A percentile compares a stretch with the other conserved stretches of the same genome.
Conservation (phyloP, 2,888 invertebrate genomes). For the Thecophora atra region DNA sequence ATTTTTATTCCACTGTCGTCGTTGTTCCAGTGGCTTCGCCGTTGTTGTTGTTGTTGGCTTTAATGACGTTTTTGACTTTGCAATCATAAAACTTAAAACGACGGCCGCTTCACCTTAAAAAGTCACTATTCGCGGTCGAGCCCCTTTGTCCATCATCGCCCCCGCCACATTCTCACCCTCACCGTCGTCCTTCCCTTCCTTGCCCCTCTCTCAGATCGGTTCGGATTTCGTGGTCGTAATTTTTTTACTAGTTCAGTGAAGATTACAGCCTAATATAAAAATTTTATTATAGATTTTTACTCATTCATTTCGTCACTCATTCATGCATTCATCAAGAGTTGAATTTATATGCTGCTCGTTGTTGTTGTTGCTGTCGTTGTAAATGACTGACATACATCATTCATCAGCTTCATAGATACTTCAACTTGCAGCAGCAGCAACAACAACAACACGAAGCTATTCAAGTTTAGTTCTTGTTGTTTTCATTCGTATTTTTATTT, state of each 20-base stretch:
- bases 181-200: not conserved
- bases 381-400: constrained; percentile 24
- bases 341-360: not conserved
- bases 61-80: constrained; percentile 26
- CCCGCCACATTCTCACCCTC: not conserved
- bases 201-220: not conserved
- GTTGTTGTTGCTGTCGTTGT: not conserved
- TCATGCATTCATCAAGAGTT: constrained; percentile 17
- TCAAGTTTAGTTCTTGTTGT: not conserved
- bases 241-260: constrained; percentile 14
- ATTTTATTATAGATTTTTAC: constrained; percentile 28
- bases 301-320: constrained; percentile 20
- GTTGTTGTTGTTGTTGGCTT: constrained; percentile 21
- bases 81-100: constrained; percentile 22
- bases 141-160: constrained; percentile 3
- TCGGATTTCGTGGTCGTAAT: constrained; percentile 9
- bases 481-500: no score
- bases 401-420: not conserved
- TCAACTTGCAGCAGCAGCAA: not conserved
- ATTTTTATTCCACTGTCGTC: constrained; percentile 5
- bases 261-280: constrained; percentile 30
- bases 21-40: not conserved
- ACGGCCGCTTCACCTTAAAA: constrained; percentile 17
- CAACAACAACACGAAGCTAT: not conserved
- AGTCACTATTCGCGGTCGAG: constrained; percentile 19